Evolutionary conservation across 2,888 invertebrate genomes (phyloP).

Genomic region (Lacanobia oleracea): DNA sequence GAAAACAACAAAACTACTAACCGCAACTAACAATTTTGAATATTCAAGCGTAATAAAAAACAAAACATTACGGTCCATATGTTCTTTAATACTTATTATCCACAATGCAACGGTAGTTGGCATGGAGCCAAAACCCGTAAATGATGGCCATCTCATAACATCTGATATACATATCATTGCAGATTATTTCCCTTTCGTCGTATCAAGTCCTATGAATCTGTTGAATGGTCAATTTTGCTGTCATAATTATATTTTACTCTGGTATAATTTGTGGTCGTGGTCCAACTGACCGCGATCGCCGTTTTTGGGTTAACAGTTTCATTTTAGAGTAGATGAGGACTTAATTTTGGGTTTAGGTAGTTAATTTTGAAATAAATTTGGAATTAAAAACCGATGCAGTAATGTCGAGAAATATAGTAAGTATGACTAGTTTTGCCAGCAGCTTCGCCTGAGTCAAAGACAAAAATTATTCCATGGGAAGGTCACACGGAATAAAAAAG

Average conservation of each 20-base stretch:
- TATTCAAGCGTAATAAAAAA: slow-evolving; percentile 34
- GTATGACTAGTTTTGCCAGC: too few relatives aligned
- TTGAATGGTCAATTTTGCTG: slow-evolving; percentile 22
- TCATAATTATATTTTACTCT: slow-evolving; percentile 17
- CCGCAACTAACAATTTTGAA: slow-evolving; percentile 9
- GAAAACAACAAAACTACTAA: slow-evolving; percentile 6
- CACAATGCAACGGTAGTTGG: slow-evolving; percentile 42
- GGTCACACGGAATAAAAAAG: too few relatives aligned
- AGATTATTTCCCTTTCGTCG: slow-evolving; percentile 25
- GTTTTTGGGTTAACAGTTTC: slow-evolving; percentile 33
- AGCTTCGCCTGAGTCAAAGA: too few relatives aligned
- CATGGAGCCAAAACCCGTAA: slow-evolving; percentile 43
- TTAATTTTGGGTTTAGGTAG: too few relatives aligned
- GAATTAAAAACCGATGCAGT: background rate
- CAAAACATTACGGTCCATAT: slow-evolving; percentile 26
- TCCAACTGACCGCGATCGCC: slow-evolving; percentile 3
- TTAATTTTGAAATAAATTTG: background rate
- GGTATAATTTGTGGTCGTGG: slow-evolving; percentile 9
- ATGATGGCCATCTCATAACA: slow-evolving; percentile 42
- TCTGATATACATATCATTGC: slow-evolving; percentile 51
- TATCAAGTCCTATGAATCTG: slow-evolving; percentile 28
- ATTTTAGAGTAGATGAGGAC: background rate
- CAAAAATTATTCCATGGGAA: too few relatives aligned
- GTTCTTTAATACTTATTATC: slow-evolving; percentile 23
- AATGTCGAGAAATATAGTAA: too few relatives aligned